A percentile compares a stretch with the other conserved stretches of the same genome.
Conservation (phyloP, 2,797 vertebrate species). For the Iguana delicatissima region DNA sequence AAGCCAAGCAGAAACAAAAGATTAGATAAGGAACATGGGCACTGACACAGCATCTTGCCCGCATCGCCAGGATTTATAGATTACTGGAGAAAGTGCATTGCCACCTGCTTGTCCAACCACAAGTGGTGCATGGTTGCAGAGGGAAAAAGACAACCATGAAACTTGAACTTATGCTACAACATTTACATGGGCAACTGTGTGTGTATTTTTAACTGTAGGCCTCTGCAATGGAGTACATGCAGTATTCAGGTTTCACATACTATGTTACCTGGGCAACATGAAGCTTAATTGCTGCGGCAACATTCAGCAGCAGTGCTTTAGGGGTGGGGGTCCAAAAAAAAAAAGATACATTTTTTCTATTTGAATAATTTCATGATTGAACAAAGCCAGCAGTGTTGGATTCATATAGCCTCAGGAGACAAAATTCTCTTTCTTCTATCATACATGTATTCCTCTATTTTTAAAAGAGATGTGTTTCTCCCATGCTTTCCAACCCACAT, state of each 20-base stretch:
- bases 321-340: background rate
- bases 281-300: constrained; percentile 30
- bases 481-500: background rate
- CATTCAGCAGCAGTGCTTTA: constrained; percentile 15
- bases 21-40: background rate
- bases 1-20: background rate
- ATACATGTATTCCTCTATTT: background rate
- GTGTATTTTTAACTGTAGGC: constrained; percentile 31
- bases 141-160: background rate
- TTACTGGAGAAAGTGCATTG: background rate
- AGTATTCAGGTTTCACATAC: constrained; percentile 23
- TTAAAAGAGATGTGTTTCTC: background rate
- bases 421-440: background rate
- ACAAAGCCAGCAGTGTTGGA: background rate
- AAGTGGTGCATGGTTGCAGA: background rate
- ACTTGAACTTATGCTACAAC: background rate
- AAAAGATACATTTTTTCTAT: constrained; percentile 20
- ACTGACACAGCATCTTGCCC: background rate
- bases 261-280: constrained; percentile 43
- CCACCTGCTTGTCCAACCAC: background rate
- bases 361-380: constrained; percentile 9
- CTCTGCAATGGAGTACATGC: constrained; percentile 4
- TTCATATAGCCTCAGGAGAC: background rate
- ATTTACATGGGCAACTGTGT: background rate
- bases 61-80: background rate